These are phyloP conservation scores for Caenorhabditis tropicalis DNA, from an alignment of 1,140 invertebrate genomes.

Conservation along the genomic window DNA sequence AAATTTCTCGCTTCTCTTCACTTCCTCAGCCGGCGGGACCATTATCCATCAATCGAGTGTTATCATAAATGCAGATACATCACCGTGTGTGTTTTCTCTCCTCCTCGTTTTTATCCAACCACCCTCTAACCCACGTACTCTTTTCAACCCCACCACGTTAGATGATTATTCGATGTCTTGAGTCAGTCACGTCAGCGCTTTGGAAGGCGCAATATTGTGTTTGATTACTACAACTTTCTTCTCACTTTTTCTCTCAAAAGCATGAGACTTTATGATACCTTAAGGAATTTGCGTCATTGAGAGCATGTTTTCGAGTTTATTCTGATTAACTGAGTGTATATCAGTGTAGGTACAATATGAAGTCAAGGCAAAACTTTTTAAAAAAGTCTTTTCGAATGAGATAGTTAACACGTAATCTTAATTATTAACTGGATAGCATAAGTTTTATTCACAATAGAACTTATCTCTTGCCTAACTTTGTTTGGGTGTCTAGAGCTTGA, in stretches of 20 bases:
- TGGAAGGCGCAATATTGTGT: neutral
- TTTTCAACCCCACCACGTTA: neutral
- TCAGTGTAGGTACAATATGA: too few species aligned
- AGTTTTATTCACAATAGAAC: too few species aligned
- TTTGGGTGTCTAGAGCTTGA: too few species aligned
- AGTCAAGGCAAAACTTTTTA: too few species aligned
- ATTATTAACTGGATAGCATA: too few species aligned
- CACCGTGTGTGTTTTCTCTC: conserved; percentile 11
- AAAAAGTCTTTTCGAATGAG: too few species aligned
- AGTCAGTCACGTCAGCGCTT: conserved; percentile 31
- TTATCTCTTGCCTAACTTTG: too few species aligned
- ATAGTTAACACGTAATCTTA: too few species aligned
- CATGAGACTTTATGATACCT: neutral
- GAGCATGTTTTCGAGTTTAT: neutral
- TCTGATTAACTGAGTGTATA: too few species aligned
- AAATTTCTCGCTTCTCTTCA: conserved; percentile 10
- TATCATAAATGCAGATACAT: conserved; percentile 40
- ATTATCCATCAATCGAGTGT: neutral
- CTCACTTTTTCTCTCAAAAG: neutral
- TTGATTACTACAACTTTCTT: conserved; percentile 35
- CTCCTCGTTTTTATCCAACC: neutral
- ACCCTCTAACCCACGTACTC: neutral
- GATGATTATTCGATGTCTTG: neutral
- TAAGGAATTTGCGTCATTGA: neutral
- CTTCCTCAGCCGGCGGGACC: neutral